Conservation (phyloP, 1,140 invertebrate species). For the Apis dorsata region DNA sequence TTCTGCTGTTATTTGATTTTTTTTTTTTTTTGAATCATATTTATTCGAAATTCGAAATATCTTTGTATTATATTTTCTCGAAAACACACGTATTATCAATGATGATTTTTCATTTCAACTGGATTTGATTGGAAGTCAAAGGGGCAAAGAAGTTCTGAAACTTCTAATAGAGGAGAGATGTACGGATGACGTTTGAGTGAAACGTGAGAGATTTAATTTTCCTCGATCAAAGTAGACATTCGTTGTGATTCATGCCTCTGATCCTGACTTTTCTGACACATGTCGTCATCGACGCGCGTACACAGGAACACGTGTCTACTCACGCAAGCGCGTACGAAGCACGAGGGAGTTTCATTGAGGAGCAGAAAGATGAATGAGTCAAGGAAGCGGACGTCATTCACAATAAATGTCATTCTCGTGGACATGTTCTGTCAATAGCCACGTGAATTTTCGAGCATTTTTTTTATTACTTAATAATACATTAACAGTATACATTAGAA, state of each 20-base stretch:
- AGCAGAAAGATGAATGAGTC: conserved; percentile 20
- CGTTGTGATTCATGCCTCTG: background rate
- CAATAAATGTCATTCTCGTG: conserved; percentile 15
- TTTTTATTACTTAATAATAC: too few species aligned
- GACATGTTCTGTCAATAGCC: background rate
- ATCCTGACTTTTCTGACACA: background rate
- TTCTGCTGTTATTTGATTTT: too few species aligned
- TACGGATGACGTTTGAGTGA: too few species aligned
- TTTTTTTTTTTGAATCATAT: too few species aligned
- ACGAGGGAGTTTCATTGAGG: conserved; percentile 42
- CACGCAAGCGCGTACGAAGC: conserved; percentile 21
- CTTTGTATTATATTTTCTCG: too few species aligned
- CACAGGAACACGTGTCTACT: conserved; percentile 22
- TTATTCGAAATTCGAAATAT: too few species aligned
- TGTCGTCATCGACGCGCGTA: background rate
- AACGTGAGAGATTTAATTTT: background rate
- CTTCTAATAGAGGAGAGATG: too few species aligned
- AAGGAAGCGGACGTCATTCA: conserved; percentile 30
- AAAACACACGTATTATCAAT: too few species aligned
- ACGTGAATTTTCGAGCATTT: background rate
- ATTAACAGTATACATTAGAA: too few species aligned
- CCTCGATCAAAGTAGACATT: background rate
- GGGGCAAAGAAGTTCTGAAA: too few species aligned
- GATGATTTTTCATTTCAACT: too few species aligned
- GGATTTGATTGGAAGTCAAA: too few species aligned